Evolutionary conservation across 2,113 vertebrate genomes (phyloP), one percentile per base, ranked within the genome.

Genomic region (Bos javanicus): DNA sequence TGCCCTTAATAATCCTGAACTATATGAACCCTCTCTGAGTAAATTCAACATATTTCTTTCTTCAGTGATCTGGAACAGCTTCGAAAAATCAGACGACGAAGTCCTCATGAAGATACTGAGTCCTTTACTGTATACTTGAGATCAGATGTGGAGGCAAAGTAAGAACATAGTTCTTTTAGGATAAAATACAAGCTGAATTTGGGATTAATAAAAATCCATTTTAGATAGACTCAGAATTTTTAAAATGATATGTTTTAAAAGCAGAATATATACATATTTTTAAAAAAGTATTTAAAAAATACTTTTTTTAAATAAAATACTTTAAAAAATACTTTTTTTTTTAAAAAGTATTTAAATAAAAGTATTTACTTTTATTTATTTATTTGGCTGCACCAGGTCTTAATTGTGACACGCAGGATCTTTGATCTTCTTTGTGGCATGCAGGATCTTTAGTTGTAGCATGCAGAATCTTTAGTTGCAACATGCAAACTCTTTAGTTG

Each of bases 61-160:
- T 71, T 74, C 92, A 99, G 99, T 99, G 99, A 99, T 98, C 99
- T 99, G 96, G 99, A 99, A 86, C 99, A 99, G 92, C 99, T 99
- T 90, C 98, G 99, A 78, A 99, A 99, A 99, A 99, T 99, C 98
- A 99, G 99, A 92, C 98, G 99, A 64, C 99, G 99, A 97, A 99
- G 99, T 98, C 99, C 99, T 25, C 99, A 99, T 83, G 99, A 99
- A 90, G 99, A 99, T 98, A 99, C 99, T 0, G 99, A 99, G 97
- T 99, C 99, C 36, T 99, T 99, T 97, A 99, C 99, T 3, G 99
- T 99, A 23, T 99, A 99, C 96, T 96, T 99, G 98, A 99, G 99
- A 90, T 99, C 99, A 2, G 99, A 99, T 33, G 99, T 99, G 46
- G 99, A 99, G 95, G 99, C 99, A 97, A 99, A 99, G 99, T 99